Base-by-base conservation (phyloP, 2,113 vertebrate genomes). In the Tetraodon nigroviridis region DNA sequence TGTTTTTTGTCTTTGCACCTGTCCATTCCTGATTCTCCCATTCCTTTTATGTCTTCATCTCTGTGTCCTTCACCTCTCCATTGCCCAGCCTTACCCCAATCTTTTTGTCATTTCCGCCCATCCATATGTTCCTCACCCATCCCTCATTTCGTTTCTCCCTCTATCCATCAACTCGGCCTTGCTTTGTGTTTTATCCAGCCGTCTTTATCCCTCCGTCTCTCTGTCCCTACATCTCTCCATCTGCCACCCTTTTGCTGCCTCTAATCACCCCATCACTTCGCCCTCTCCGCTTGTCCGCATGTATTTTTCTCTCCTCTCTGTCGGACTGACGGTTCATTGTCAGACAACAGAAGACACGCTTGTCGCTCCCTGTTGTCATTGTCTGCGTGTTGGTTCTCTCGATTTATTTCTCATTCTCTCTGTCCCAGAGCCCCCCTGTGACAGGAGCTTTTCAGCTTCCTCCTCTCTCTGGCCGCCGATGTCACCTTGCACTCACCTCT, bases 331-430 rank as follows among this genome's bases (percentile, higher is more conserved):
- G 50, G 57, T 48, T 78, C 47, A 45, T 40, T 50, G 59, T 77
- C 74, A 77, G 53, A 70, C 67, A 51, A 49, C 64, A 64, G 77
- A 78, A 65, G 77, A 73, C 65, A 49, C 18, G 6, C 27, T 20
- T 15, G 71, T 66, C 18, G 7, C 64, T 47, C 41, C 17, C 56
- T 71, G 24, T 63, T 64, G 52, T 64, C 49, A 6, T 40, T 53
- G 44, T 6, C 3, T 10, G 40, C n/a, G 21, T 44, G 17, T 46
- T 53, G 27, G 48, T 48, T 62, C 24, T 46, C 16, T 63, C 29
- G 41, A 15, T 0, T 13, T 53, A 46, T 67, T 46, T 60, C 47
- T 63, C 47, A 18, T 32, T 20, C 60, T 2, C 5, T 2, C 46
- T 67, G 40, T 45, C 45, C 4, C 48, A 61, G 27, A 32, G n/a